These are phyloP conservation scores for Muntiacus reevesi DNA, from an alignment of 2,113 vertebrate genomes.

Conservation along the genomic window DNA sequence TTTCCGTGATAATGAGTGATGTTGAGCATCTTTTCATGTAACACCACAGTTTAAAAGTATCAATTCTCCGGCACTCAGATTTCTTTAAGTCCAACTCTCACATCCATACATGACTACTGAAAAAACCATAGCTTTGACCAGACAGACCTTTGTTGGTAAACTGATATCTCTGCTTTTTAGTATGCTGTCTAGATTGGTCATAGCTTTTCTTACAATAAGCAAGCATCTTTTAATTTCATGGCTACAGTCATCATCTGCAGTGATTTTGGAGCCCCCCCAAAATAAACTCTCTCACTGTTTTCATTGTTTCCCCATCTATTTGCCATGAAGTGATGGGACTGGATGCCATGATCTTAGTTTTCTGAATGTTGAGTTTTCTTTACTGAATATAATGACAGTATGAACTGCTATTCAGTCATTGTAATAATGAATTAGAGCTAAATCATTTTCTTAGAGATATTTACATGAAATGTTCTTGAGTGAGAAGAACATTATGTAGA, in stretches of 20 bases:
- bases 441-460: background rate
- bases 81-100: background rate
- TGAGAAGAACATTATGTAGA: background rate
- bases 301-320: background rate
- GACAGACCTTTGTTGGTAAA: too few species aligned
- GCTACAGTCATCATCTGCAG: background rate
- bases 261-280: background rate
- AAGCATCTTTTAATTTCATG: background rate
- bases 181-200: too few species aligned
- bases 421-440: background rate
- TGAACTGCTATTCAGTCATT: background rate
- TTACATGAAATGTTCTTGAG: background rate
- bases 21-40: background rate
- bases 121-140: background rate
- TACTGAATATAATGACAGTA: background rate
- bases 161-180: too few species aligned
- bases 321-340: background rate
- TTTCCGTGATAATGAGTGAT: too few species aligned
- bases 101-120: background rate
- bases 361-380: background rate
- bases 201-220: background rate
- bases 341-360: background rate
- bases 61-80: accelerated
- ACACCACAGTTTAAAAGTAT: background rate
- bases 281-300: background rate